Evolutionary conservation across 2,113 vertebrate genomes (phyloP).

Genomic region (Lophotis ruficrista): DNA sequence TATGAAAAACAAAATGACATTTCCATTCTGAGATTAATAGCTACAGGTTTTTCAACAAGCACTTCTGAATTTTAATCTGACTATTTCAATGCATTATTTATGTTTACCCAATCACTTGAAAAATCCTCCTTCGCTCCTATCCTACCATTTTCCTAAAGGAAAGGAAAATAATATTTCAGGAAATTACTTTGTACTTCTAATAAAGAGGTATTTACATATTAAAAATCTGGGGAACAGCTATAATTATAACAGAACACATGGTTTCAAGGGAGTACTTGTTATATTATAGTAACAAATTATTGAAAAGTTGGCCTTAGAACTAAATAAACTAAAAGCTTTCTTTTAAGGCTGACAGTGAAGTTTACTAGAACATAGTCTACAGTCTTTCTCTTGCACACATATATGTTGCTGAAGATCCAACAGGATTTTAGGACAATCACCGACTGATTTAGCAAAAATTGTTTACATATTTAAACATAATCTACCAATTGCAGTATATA

Average conservation of each 20-base stretch:
- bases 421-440: not conserved
- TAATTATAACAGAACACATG: not conserved
- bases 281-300: not conserved
- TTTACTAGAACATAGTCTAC: not conserved
- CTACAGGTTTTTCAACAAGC: not conserved
- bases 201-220: not conserved
- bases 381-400: not conserved
- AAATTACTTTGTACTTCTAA: not conserved
- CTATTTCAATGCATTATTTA: slow-evolving; percentile 14
- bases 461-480: not conserved
- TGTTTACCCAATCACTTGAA: not conserved
- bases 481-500: not conserved
- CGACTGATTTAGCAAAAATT: not conserved
- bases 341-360: not conserved
- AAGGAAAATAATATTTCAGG: not conserved
- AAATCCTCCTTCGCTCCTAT: not conserved
- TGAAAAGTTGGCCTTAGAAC: not conserved
- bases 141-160: not conserved
- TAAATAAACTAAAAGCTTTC: not conserved
- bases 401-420: not conserved
- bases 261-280: not conserved
- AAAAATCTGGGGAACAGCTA: not conserved
- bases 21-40: not conserved
- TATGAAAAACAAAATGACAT: not conserved
- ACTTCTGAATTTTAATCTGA: slow-evolving; percentile 8